phyloP scores from a whole-genome alignment of 2,113 vertebrate genomes.

The Barbus barbus region DNA sequence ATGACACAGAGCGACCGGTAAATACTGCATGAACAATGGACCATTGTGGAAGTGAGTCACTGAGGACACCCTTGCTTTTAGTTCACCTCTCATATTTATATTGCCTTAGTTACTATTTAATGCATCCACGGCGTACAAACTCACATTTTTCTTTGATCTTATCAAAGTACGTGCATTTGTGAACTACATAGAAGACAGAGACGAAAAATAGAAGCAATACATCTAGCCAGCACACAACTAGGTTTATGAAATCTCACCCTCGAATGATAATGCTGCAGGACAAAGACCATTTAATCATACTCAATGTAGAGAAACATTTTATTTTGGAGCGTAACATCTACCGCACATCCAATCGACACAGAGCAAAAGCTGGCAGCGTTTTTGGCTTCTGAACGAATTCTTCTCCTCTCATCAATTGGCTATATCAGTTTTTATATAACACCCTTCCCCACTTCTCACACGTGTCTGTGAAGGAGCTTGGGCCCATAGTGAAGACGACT shows the following conservation, averaged over 20 bases:
- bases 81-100: slow-evolving; percentile 16
- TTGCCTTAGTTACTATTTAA: too few species aligned
- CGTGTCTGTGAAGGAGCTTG: background rate
- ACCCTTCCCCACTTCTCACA: background rate
- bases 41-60: background rate
- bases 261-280: background rate
- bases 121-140: background rate
- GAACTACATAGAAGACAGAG: background rate
- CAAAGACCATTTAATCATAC: slow-evolving; percentile 1
- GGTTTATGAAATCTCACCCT: background rate
- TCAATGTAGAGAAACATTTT: background rate
- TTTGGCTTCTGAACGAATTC: slow-evolving; percentile 5
- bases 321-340: background rate
- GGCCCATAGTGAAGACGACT: slow-evolving; percentile 23
- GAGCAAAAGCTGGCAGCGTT: background rate
- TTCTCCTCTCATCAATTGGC: slow-evolving; percentile 15
- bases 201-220: background rate
- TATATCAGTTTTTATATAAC: slow-evolving; percentile 33
- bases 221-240: background rate
- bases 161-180: slow-evolving; percentile 3
- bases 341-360: slow-evolving; percentile 8
- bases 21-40: slow-evolving; percentile 33
- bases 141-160: slow-evolving; percentile 10
- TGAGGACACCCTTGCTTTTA: slow-evolving; percentile 12
- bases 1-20: slow-evolving; percentile 32